Base-by-base conservation (phyloP, 2,888 invertebrate genomes). In the Synanthedon formicaeformis region DNA sequence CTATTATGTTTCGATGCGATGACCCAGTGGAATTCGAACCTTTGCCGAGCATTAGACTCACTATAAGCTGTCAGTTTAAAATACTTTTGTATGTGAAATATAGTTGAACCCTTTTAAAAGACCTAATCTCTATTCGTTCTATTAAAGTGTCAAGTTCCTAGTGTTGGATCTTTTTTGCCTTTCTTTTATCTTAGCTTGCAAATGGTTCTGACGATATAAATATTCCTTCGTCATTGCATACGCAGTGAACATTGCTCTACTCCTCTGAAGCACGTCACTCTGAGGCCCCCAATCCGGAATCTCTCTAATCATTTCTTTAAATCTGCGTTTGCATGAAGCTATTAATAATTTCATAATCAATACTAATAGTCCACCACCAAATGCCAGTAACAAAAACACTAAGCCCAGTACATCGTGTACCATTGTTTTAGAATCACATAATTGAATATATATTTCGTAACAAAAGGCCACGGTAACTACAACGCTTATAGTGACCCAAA, bases 161-260 rank as follows among this genome's bases (percentile, higher is more conserved):
- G 68, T 58, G 55, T 83, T 81, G 14, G 82, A 69, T 4, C 58
- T 59, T 45, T 57, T 66, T 61, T 85, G 81, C 1, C 86, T 65
- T n/a, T 63, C 65, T 8, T 69, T 40, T 14, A 86, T 77, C 0
- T 84, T 83, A 0, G 84, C 83, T 54, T 84, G 81, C 40, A 87
- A 65, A 55, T 86, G 83, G 57, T 86, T 83, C 59, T 87, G 88
- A 0, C 88, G 69, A 58, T 88, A 88, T 64, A 88, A 72, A 58
- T 87, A 88, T 63, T 88, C 88, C 57, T 88, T 88, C 12, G 88
- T 88, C 87, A 87, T 87, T 3, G 87, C 85, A 53, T 87, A 83
- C 4, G 85, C 83, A 1, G 77, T 73, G 62, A 88, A 88, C 88
- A 88, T 86, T 1, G 76, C 78, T 50, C 88, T 69, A 56, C 88